Conservation (phyloP, 2,797 vertebrate species). For the Pantherophis vulpinus region DNA sequence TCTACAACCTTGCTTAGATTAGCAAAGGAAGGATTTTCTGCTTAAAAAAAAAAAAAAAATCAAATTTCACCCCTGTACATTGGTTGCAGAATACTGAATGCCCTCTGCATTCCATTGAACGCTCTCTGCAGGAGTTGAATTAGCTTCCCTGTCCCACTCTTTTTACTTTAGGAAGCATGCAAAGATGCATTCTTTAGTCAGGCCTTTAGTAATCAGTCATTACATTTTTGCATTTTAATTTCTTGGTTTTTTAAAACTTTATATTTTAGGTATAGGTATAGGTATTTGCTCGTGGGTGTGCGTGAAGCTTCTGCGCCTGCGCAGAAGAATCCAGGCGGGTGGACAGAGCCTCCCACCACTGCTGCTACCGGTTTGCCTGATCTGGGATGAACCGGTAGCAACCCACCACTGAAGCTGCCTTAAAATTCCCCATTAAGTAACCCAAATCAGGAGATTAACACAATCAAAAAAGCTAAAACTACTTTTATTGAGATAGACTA, state of each 20-base stretch:
- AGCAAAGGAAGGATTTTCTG: not conserved
- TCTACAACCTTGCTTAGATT: not conserved
- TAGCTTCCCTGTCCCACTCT: not conserved
- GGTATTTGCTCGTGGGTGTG: not conserved
- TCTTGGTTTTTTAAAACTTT: not conserved
- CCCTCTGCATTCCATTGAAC: too few relatives aligned
- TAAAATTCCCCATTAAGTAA: not conserved
- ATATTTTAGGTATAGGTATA: not conserved
- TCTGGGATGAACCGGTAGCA: too few relatives aligned
- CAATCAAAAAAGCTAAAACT: not conserved
- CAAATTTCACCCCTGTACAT: not conserved
- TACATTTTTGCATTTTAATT: not conserved
- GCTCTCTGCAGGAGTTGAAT: not conserved
- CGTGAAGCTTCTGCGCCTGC: too few relatives aligned
- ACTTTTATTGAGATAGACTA: not conserved
- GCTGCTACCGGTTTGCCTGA: too few relatives aligned
- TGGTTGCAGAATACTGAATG: not conserved
- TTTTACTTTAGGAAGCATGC: not conserved
- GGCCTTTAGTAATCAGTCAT: not conserved
- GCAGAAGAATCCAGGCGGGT: too few relatives aligned
- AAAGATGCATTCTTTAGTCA: not conserved
- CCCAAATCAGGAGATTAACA: not conserved
- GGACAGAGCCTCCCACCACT: too few relatives aligned
- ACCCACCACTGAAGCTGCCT: not conserved
- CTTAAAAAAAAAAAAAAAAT: not conserved